These are phyloP conservation scores for Drusus annulatus DNA, from an alignment of 1,140 invertebrate species.

Conservation along the genomic window DNA sequence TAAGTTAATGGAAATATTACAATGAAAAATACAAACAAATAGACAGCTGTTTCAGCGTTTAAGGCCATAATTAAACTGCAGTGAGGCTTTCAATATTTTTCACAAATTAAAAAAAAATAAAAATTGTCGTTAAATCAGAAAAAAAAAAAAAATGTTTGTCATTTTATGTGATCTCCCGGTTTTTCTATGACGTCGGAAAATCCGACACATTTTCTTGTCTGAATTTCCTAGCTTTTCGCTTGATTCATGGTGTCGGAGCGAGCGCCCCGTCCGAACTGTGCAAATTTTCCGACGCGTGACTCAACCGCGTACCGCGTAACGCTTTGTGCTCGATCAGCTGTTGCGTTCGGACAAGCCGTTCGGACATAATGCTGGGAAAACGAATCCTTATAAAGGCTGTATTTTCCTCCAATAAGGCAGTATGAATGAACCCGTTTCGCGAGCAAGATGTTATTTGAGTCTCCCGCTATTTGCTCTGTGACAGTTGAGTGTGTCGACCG, in stretches of 20 bases:
- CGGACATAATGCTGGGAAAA: not conserved
- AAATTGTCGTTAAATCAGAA: no score
- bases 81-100: no score
- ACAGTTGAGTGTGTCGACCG: no score
- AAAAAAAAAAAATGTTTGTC: no score
- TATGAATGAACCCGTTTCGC: not conserved
- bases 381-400: not conserved
- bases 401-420: not conserved
- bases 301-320: not conserved
- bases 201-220: not conserved
- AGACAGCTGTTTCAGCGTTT: no score
- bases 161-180: not conserved
- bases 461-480: no score
- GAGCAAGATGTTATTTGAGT: not conserved
- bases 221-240: constrained; percentile 1
- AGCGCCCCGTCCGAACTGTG: not conserved
- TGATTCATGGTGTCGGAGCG: constrained; percentile 4
- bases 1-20: no score
- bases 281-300: not conserved
- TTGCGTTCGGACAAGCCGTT: not conserved
- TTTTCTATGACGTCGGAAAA: constrained; percentile 15
- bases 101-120: no score
- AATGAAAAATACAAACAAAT: no score
- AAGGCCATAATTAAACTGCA: no score
- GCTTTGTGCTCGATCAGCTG: not conserved